Conservation (phyloP, 2,797 vertebrate species). For the Myiotriccus ornatus region DNA sequence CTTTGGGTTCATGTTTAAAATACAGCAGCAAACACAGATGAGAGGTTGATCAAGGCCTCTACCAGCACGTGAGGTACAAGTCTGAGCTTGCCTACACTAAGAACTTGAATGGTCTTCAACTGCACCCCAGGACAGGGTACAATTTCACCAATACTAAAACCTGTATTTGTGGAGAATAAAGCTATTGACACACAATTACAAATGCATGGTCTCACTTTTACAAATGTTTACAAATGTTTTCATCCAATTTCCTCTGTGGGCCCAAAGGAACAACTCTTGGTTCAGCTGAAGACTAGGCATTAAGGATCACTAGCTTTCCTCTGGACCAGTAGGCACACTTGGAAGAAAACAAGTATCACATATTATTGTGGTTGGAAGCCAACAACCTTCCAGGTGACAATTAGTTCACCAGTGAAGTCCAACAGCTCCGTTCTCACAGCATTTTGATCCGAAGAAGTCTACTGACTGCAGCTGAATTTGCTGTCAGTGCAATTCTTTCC, state of each 20-base stretch:
- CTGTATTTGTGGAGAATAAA: background rate
- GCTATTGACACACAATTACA: background rate
- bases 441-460: background rate
- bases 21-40: background rate
- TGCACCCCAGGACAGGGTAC: background rate
- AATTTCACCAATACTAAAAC: background rate
- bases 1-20: background rate
- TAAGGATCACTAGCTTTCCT: background rate
- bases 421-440: background rate
- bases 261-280: background rate
- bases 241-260: background rate
- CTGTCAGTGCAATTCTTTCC: background rate
- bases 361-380: rapidly evolving
- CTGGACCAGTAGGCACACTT: background rate
- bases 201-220: background rate
- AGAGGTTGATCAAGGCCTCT: background rate
- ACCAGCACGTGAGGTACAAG: background rate
- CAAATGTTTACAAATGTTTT: background rate
- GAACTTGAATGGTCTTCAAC: background rate
- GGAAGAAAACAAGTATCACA: background rate
- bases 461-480: background rate
- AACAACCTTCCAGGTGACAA: background rate
- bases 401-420: background rate
- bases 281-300: background rate
- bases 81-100: background rate